Evolutionary conservation across 1,140 invertebrate species (phyloP), one percentile per base, ranked within the genome.

Genomic region (Drosophila bipectinata): DNA sequence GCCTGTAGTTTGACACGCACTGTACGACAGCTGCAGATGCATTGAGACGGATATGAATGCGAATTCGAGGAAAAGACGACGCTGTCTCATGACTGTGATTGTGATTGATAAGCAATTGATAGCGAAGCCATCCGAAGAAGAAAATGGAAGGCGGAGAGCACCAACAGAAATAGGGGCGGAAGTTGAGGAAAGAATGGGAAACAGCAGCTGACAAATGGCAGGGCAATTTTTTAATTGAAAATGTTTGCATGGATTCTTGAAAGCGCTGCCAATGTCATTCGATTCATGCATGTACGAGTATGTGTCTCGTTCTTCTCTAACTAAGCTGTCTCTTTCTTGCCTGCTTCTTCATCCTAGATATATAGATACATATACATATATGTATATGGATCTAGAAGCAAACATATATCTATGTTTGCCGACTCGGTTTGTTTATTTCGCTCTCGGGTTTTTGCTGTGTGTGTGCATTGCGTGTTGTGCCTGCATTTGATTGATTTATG

Each of bases 401-500:
- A 9, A 10, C n/a, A 49, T 57, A 56, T 71, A 69, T 69, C 28
- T 47, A 37, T 32, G 62, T 28, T 47, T 28, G 15, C 30, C 34
- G 41, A 41, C 26, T 56, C 63, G 18, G n/a, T 55, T 69, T 69
- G 63, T 68, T 69, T 69, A 68, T 56, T 68, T 18, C 51, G 34
- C 37, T 30, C 32, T 26, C 30, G 21, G 37, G 12, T 49, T 39
- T 12, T n/a, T 44, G 15, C 18, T 48, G 30, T 54, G 39, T 72
- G 73, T 64, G 74, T 74, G 79, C 79, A 41, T 62, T 83, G 79
- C 80, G 80, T 87, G 77, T 81, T 74, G 57, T 81, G 81, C 69
- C 82, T 87, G 74, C 69, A 78, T 81, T 85, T 85, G 82, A 85
- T 85, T 85, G 81, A 85, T 85, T 85, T 85, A 87, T 85, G 82